Evolutionary conservation across 2,797 vertebrate genomes (phyloP).

Genomic region (Premnoplex brunnescens): DNA sequence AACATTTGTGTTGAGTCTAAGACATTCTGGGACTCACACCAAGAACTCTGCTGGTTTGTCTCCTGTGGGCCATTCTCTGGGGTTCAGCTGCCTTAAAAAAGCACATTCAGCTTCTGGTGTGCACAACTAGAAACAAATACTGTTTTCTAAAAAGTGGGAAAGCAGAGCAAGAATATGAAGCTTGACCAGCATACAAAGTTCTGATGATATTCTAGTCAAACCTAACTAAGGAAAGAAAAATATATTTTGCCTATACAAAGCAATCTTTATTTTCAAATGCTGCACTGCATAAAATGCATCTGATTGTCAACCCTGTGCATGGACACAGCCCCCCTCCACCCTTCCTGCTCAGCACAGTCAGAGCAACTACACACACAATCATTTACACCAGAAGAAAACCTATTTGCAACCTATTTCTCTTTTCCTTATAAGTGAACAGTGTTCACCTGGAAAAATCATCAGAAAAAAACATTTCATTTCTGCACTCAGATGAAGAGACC

Average conservation of each 20-base stretch:
- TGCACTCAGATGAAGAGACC: background rate
- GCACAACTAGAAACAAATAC: background rate
- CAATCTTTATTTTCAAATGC: conserved; percentile 51
- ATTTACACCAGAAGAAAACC: background rate
- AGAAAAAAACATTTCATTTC: background rate
- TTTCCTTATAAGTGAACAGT: background rate
- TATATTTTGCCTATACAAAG: background rate
- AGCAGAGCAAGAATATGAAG: background rate
- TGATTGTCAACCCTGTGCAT: background rate
- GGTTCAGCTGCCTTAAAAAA: background rate
- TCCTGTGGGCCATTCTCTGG: background rate
- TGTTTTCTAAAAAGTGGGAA: background rate
- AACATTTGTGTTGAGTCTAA: background rate
- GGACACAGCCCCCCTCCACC: background rate
- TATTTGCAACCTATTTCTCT: background rate
- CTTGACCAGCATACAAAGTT: background rate
- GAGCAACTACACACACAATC: background rate
- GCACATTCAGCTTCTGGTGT: background rate
- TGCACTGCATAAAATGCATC: background rate
- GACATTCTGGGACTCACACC: background rate
- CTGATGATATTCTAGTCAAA: background rate
- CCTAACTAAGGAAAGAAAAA: background rate
- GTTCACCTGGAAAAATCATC: background rate
- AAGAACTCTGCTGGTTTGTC: background rate
- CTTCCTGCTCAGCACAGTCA: background rate